Base-by-base conservation (phyloP, 1,140 invertebrate species). In the Gryon sp. region DNA sequence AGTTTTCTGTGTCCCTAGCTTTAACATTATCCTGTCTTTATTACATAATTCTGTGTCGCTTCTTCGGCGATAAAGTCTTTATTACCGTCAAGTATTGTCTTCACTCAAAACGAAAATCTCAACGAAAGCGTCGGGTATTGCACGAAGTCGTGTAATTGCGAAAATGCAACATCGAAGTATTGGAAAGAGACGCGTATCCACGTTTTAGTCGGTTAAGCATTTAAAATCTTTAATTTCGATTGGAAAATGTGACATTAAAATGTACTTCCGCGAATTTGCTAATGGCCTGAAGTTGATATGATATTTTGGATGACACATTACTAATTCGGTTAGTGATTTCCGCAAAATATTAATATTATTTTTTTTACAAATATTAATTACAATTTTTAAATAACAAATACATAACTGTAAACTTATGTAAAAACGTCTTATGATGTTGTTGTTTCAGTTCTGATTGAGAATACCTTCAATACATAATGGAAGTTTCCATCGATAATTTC, bases 11-110 rank as follows among this genome's bases (percentile, higher is more conserved):
- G 32, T 36, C 18, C 45, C 48, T 22, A 3, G 12, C 19, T 15
- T 28, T 36, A 30, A 41, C 57, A 55, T 76, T 69, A 53, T 69
- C 52, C 59, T 52, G n/a, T n/a, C 52, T 76, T 76, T 76, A 76
- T 70, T 76, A 65, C 59, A 62, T 60, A 68, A 68, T 66, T 55
- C 34, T 30, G 40, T 55, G 62, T 62, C 62, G 46, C 63, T 76
- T 12, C 48, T 69, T 30, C 41, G 57, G 20, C 19, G 50, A 76
- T 76, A 63, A 68, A 68, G 63, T 63, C 63, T 69, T 76, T 76
- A 76, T 76, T 63, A 55, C 53, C 46, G 24, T 62, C 45, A 45
- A 55, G 62, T 55, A 68, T 75, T 68, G 72, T 75, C 72, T 62
- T 50, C 48, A 20, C 2, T 19, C 41, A 48, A 52, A 65, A 59